Evolutionary conservation across 2,113 vertebrate genomes (phyloP).

Genomic region (Stictonetta naevosa): DNA sequence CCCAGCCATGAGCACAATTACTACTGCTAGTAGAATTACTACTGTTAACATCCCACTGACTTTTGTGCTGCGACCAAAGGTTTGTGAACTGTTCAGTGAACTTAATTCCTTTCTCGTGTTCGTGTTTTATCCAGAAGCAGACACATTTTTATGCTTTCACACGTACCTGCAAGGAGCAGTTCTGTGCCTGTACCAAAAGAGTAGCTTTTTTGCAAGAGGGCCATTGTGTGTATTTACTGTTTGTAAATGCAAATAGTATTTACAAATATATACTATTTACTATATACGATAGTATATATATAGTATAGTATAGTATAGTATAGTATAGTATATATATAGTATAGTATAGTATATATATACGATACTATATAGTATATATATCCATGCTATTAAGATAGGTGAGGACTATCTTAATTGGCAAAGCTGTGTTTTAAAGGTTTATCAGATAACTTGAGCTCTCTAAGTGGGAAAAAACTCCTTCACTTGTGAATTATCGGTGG

Average conservation of each 20-base stretch:
- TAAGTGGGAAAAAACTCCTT: background rate
- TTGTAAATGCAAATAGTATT: no score
- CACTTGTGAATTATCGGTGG: background rate
- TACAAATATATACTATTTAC: no score
- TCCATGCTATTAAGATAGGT: no score
- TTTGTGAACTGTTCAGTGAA: background rate
- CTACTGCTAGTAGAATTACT: background rate
- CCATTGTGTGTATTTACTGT: fast-evolving
- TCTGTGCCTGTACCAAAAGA: background rate
- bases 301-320: no score
- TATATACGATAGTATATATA: no score
- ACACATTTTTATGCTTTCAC: background rate
- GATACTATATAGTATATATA: no score
- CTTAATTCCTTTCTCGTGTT: background rate
- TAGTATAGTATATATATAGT: no score
- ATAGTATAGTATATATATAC: no score
- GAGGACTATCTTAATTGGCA: background rate
- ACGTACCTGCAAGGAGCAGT: background rate
- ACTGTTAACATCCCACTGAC: background rate
- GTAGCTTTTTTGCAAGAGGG: background rate
- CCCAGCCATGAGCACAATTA: background rate
- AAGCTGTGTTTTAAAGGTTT: background rate
- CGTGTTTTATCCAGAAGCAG: background rate
- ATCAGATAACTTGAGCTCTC: background rate
- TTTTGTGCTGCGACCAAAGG: background rate